These are phyloP conservation scores for Nipponacmea schrenckii DNA, from an alignment of 2,888 invertebrate species.

Conservation along the genomic window DNA sequence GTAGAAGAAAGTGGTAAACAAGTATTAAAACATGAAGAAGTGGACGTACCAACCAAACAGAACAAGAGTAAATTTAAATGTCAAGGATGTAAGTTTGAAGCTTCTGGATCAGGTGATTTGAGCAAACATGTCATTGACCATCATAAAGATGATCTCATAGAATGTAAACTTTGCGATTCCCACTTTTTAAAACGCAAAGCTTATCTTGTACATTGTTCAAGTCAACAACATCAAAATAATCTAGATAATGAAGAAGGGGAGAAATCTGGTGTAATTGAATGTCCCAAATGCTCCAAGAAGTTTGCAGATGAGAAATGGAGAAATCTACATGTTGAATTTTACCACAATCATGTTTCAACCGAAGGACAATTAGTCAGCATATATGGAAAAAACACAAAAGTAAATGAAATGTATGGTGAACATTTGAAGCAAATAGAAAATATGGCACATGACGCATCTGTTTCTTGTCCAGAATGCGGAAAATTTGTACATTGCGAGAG, in stretches of 20 bases:
- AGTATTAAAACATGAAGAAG: not conserved
- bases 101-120: constrained; percentile 47
- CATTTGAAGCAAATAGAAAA: constrained; percentile 37
- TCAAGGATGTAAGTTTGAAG: constrained; percentile 55
- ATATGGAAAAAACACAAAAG: constrained; percentile 44
- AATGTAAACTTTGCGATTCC: constrained; percentile 56
- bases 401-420: constrained; percentile 42
- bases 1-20: not conserved
- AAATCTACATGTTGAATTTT: constrained; percentile 55
- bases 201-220: constrained; percentile 49
- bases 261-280: constrained; percentile 37
- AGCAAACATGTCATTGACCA: constrained; percentile 53
- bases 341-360: constrained; percentile 49
- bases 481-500: constrained; percentile 48
- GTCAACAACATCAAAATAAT: constrained; percentile 52
- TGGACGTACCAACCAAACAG: not conserved
- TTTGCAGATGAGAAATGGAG: constrained; percentile 54
- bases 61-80: constrained; percentile 48
- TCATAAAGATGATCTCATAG: constrained; percentile 49
- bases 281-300: constrained; percentile 54
- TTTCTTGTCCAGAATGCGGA: constrained; percentile 57
- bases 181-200: constrained; percentile 53
- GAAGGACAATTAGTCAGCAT: constrained; percentile 47
- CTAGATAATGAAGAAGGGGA: constrained; percentile 33
- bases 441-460: constrained; percentile 33